Evolutionary conservation across 2,888 invertebrate species (phyloP), one percentile per base, ranked within the genome.

Genomic region (Allygus modestus): DNA sequence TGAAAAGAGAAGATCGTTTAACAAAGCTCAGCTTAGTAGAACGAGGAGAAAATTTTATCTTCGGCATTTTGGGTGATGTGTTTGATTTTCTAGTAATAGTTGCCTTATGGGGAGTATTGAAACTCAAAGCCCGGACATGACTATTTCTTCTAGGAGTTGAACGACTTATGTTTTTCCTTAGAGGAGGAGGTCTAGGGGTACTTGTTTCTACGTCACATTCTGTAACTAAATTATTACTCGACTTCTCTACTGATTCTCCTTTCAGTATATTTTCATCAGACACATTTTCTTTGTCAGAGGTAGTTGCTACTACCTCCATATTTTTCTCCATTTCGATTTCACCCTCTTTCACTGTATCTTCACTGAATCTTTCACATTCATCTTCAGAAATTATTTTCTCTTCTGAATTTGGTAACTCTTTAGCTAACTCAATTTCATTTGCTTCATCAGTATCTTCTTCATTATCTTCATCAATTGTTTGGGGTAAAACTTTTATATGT

Each of bases 111-210:
- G 83, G 83, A 58, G 83, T 83, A 75, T 75, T 83, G 23, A 83
- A 83, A 83, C 75, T 75, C 43, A 83, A 58, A 58, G 83, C 83
- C n/a, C 83, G 75, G 11, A 83, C 61, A 83, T 83, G 83, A 41
- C 83, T 75, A 26, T 54, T 83, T 23, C 58, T 28, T 75, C 83
- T 83, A 37, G 83, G 83, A 9, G 83, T 83, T 26, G 83, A 83
- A 58, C 73, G 83, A 26, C 83, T 83, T 20, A 83, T 75, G 33
- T 83, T 54, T 54, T 83, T 83, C 33, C 43, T 73, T 9, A 75
- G 28, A 4, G 17, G 15, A n/a, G 46, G 33, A 33, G 79, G 79
- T 37, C 20, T 79, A 12, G 79, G 79, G 12, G 79, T 79, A 51
- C 31, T 79, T 33, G n/a, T 33, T 79, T 79, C 54, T 20, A 31